A percentile compares a stretch with the other conserved stretches of the same genome.
These are phyloP conservation scores for Sycophila sp. DNA, from an alignment of 1,140 invertebrate species.

Conservation along the genomic window DNA sequence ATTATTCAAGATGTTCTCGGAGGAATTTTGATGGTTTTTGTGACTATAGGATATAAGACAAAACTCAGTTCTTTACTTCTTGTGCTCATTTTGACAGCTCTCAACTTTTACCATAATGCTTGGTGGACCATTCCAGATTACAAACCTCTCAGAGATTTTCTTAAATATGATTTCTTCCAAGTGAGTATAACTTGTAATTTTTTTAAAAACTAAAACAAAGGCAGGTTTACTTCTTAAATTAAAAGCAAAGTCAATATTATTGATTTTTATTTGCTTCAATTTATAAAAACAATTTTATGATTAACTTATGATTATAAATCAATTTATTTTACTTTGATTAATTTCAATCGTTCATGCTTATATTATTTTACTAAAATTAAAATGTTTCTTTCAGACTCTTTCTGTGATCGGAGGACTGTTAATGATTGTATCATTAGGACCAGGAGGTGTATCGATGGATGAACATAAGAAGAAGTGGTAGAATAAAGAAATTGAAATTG, in stretches of 20 bases:
- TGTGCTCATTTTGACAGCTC: conserved; percentile 86
- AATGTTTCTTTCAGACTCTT: conserved; percentile 80
- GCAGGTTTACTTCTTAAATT: not conserved
- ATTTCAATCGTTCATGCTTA: not conserved
- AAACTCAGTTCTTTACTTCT: conserved; percentile 96
- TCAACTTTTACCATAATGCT: conserved; percentile 98
- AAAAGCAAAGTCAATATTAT: not conserved
- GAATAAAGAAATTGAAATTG: conserved; percentile 39
- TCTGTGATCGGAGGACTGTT: conserved; percentile 99
- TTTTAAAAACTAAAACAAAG: not conserved
- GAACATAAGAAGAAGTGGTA: conserved; percentile 99
- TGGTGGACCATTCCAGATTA: conserved; percentile 97
- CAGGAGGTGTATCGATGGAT: conserved; percentile 99
- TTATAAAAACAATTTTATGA: not conserved
- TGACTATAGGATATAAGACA: conserved; percentile 98
- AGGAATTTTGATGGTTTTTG: conserved; percentile 93
- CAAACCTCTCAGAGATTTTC: conserved; percentile 96
- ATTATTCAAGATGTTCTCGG: conserved; percentile 87
- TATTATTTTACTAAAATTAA: not conserved
- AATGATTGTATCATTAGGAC: conserved; percentile 97
- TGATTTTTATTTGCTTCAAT: not conserved
- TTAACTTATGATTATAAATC: not conserved
- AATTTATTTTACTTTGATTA: conserved; percentile 17
- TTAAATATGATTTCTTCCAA: conserved; percentile 99
- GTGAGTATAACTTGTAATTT: conserved; percentile 63